These are phyloP conservation scores for Xylophagus ater DNA, from an alignment of 2,888 invertebrate species.

Conservation along the genomic window DNA sequence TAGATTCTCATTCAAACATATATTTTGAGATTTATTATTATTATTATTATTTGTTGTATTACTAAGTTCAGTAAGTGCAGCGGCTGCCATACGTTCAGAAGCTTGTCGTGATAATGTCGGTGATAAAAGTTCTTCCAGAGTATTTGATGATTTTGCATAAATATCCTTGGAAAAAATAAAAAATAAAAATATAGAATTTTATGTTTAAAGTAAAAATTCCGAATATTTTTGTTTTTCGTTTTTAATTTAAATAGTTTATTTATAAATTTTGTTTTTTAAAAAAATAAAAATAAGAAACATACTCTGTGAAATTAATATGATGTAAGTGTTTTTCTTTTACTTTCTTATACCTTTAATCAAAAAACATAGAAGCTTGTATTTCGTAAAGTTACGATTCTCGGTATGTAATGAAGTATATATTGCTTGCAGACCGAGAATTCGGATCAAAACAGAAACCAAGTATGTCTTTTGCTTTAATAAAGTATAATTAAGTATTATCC, in stretches of 20 bases:
- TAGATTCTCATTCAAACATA: conserved; percentile 7
- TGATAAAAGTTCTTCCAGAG: conserved; percentile 48
- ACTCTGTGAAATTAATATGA: no score
- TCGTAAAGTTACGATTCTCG: no score
- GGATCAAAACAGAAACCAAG: no score
- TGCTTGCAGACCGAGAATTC: no score
- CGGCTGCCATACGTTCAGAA: conserved; percentile 38
- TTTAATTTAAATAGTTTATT: not conserved
- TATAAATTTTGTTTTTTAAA: conserved; percentile 1
- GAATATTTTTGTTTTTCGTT: not conserved
- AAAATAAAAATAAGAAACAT: conserved; percentile 3
- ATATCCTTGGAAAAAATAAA: conserved; percentile 35
- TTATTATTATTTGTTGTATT: conserved; percentile 24
- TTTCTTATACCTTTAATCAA: no score
- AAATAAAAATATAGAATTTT: not conserved
- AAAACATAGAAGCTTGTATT: no score
- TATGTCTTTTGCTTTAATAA: no score
- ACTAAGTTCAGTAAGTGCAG: conserved; percentile 37
- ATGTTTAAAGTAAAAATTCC: no score
- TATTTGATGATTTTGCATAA: conserved; percentile 45
- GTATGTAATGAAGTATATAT: no score
- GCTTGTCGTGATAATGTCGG: conserved; percentile 36
- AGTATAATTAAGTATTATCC: no score
- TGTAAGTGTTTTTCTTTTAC: no score
- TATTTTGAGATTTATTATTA: conserved; percentile 7